These are phyloP conservation scores for Pseudochirops cupreus DNA, from an alignment of 2,797 vertebrate species.

Conservation along the genomic window DNA sequence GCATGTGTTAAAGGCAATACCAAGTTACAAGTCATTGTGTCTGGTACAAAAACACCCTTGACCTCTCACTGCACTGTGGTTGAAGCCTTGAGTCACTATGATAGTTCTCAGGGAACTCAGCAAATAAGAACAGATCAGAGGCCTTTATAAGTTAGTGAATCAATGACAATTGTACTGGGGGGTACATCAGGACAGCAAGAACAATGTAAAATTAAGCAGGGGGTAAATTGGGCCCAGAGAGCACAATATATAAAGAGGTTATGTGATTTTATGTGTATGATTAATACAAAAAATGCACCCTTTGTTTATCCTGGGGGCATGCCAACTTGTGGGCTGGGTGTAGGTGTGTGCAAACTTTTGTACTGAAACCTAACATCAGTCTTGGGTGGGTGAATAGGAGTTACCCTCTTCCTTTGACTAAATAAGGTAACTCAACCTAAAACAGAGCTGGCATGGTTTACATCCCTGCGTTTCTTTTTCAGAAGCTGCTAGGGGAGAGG, in stretches of 20 bases:
- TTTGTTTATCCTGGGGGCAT: conserved; percentile 66
- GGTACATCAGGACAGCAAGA: conserved; percentile 60
- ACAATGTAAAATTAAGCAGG: conserved; percentile 46
- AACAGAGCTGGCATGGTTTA: too few species aligned
- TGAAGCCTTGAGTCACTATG: conserved; percentile 51
- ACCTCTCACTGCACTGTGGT: conserved; percentile 41
- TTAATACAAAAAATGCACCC: conserved; percentile 63
- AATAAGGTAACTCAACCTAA: not conserved
- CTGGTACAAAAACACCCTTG: not conserved
- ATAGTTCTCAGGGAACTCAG: conserved; percentile 29
- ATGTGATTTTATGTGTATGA: conserved; percentile 65
- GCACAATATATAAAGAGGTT: conserved; percentile 65
- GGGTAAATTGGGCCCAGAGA: conserved; percentile 49
- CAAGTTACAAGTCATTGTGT: not conserved
- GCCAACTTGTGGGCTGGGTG: conserved; percentile 46
- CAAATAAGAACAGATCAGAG: conserved; percentile 37
- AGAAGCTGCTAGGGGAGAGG: not conserved
- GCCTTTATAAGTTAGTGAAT: conserved; percentile 55
- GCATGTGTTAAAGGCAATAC: not conserved
- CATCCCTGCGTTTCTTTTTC: not conserved
- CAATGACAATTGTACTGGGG: conserved; percentile 53
- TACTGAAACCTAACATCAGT: conserved; percentile 34
- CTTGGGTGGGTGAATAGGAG: conserved; percentile 3
- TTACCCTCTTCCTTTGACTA: conserved; percentile 40
- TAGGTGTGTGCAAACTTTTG: conserved; percentile 55